Base-by-base conservation (phyloP, 1,140 invertebrate species). In the Caenorhabditis briggsae region DNA sequence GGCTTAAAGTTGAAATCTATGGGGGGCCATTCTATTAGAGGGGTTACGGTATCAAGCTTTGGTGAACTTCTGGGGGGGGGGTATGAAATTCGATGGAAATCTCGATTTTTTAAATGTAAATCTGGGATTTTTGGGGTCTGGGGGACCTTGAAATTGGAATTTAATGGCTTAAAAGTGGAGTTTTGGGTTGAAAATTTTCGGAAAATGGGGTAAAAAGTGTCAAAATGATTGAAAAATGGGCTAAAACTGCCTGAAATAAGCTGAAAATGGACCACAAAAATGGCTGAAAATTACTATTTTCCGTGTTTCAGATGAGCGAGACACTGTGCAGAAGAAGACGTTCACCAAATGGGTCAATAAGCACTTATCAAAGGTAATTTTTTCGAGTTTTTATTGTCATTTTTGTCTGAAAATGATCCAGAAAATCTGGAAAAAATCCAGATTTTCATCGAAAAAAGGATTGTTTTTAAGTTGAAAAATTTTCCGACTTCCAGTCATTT, bases 291-390 rank as follows among this genome's bases (percentile, higher is more conserved):
- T 43, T 87, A 7, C 2, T 41, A 18, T n/a, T 70, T 70, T 70
- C 5, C 7, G 1, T 12, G 23, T 96, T 96, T 82, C 95, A 99
- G 98, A 99, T 94, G 97, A 99, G 95, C 95, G 98, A 94, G 97
- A 99, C 94, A 96, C 96, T 90, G 98, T 99, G 93, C 98, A 99
- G 94, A 99, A 99, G 95, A 99, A 99, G 94, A 99, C 98, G 89
- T 99, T 99, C 94, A 99, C 97, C 90, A 99, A 99, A 96, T 99
- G 98, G 98, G 97, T 99, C 94, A 99, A 99, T 95, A 99, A 98
- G 95, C 97, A 99, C 94, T 95, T 99, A 91, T 96, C 96, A 94
- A 99, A 99, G 96, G 98, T 98, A 95, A 95, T 94, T 64, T 50
- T 58, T 56, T 70, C 14, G 14, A n/a, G 6, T 5, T 58, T 58